Percentiles rank a stretch among this genome's conserved stretches.
Evolutionary conservation across 2,113 vertebrate species (phyloP).

Genomic region (Colaptes auratus): DNA sequence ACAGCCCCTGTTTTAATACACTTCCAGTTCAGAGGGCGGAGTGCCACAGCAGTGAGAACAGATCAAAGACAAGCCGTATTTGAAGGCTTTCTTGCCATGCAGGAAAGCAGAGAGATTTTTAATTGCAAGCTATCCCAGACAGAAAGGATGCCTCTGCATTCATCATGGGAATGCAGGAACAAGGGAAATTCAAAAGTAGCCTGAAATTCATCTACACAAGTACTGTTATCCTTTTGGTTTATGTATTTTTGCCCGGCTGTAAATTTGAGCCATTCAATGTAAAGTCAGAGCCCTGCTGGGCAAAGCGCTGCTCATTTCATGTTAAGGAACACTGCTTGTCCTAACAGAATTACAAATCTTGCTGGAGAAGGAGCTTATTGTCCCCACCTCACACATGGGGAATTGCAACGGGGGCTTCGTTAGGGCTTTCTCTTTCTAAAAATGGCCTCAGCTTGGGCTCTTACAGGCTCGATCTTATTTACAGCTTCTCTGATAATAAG

Average conservation of each 20-base stretch:
- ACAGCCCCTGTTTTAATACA: not conserved
- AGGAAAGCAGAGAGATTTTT: not conserved
- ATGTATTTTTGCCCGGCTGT: not conserved
- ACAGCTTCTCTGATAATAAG: not conserved
- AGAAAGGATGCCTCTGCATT: not conserved
- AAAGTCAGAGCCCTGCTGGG: conserved; percentile 21
- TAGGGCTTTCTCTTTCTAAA: conserved; percentile 18
- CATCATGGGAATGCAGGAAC: not conserved
- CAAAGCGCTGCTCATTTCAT: not conserved
- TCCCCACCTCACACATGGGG: not conserved
- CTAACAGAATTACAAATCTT: conserved; percentile 22
- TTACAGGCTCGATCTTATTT: not conserved
- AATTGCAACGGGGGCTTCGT: not conserved
- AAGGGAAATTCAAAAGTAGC: not conserved
- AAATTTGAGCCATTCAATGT: not conserved
- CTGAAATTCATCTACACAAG: not conserved
- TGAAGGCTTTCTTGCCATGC: not conserved
- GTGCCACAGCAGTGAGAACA: fast-evolving
- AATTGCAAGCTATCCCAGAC: not conserved
- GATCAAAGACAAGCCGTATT: not conserved
- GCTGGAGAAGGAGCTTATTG: not conserved
- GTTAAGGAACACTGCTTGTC: not conserved
- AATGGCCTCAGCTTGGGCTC: not conserved
- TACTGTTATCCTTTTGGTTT: not conserved
- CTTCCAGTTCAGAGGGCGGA: not conserved